phyloP scores from a whole-genome alignment of 2,113 vertebrate species.

The Phoenicopterus ruber region DNA sequence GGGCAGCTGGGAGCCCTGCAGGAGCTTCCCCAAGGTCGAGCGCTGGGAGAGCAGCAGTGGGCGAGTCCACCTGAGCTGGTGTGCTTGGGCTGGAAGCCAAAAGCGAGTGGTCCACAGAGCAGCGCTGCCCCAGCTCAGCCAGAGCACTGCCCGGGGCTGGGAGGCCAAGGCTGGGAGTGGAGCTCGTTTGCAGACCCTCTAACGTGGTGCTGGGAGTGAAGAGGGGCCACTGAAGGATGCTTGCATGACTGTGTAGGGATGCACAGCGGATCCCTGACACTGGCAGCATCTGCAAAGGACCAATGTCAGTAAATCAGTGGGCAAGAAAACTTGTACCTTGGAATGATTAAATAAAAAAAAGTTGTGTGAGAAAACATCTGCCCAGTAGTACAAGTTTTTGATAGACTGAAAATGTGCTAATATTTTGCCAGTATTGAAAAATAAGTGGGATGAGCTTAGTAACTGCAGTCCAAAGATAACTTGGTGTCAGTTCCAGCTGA shows the following conservation, averaged over 20 bases:
- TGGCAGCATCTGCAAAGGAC: not conserved
- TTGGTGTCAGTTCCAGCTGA: not conserved
- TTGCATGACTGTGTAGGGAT: not conserved
- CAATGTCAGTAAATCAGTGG: not conserved
- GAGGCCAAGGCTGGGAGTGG: accelerated
- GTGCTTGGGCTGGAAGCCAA: accelerated
- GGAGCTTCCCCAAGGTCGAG: too few species aligned
- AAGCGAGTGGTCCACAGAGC: not conserved
- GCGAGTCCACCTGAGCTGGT: accelerated
- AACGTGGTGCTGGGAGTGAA: accelerated
- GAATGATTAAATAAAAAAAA: not conserved
- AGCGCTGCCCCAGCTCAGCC: accelerated
- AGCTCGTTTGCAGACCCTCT: not conserved
- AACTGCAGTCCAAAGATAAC: not conserved
- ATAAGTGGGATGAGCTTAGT: not conserved
- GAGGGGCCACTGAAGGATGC: not conserved
- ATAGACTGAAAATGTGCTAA: not conserved
- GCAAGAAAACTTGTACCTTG: not conserved
- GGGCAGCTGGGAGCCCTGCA: not conserved
- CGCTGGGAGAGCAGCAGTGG: not conserved
- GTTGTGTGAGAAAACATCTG: not conserved
- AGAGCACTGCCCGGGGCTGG: accelerated
- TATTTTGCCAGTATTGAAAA: not conserved
- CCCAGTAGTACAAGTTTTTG: not conserved
- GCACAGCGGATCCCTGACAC: not conserved